Evolutionary conservation across 2,888 invertebrate species (phyloP), one percentile per base, ranked within the genome.

Genomic region (Cordilura impudica): DNA sequence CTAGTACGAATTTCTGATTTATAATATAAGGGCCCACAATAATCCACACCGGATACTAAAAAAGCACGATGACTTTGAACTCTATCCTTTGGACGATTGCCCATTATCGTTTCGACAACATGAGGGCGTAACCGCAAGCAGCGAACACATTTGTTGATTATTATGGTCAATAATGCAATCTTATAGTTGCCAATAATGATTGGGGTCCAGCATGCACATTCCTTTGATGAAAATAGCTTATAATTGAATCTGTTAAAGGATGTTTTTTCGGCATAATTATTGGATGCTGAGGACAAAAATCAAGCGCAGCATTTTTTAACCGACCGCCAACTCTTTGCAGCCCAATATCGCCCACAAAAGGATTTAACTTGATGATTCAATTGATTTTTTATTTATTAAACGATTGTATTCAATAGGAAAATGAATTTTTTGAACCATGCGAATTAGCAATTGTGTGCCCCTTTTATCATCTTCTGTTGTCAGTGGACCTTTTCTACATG

Each of bases 91-190:
- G 56, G 56, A 4, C 29, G 8, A 29, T 14, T 31, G 7, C 61
- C 61, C 61, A 61, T 61, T 3, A 61, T 26, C 7, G 45, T 23
- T 16, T 61, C 23, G 7, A 2, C 21, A 6, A 19, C n/a, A 29
- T 23, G n/a, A 14, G 61, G 61, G 6, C 14, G 23, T n/a, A 45
- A 12, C 12, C 47, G 21, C 23, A 43, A 61, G 45, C 45, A 61
- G 14, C 21, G 56, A 2, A 51, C 14, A 18, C 65, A 65, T 14
- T 65, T 23, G 4, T 7, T 21, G 53, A 65, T 39, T 21, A 65
- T 51, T 8, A 19, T 18, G 63, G 31, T 80, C 80, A 82, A 39
- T 81, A 81, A 6, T 78, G 80, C 8, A 51, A 71, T 3, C 81
- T 63, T 74, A 81, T 73, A 2, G 61, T 63, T 8, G 78, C 78